Percentiles rank a stretch among this genome's conserved stretches.
These are phyloP conservation scores for Danaus chrysippus DNA, from an alignment of 2,888 invertebrate genomes.

Conservation along the genomic window DNA sequence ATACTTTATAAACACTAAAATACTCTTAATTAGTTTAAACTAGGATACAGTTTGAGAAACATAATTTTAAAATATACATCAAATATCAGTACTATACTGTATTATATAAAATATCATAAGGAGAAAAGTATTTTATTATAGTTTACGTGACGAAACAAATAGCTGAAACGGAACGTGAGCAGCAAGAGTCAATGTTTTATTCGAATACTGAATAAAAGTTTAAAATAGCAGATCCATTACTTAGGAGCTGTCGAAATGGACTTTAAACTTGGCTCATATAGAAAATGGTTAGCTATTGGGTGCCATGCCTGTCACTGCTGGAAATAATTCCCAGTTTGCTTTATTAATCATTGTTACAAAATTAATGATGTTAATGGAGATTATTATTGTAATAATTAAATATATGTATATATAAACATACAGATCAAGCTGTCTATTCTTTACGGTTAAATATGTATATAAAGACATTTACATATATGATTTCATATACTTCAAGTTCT, in stretches of 20 bases:
- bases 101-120: conserved; percentile 12
- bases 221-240: conserved; percentile 28
- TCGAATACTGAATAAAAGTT: conserved; percentile 20
- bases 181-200: conserved; percentile 21
- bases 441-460: too few species aligned
- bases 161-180: conserved; percentile 16
- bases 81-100: not conserved
- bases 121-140: conserved; percentile 3
- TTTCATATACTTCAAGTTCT: too few species aligned
- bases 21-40: too few species aligned
- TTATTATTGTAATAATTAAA: too few species aligned
- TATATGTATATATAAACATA: too few species aligned
- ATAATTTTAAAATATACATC: not conserved
- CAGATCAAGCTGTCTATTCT: too few species aligned
- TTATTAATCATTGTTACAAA: not conserved
- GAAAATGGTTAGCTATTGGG: conserved; percentile 1
- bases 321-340: not conserved
- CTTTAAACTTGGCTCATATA: conserved; percentile 15
- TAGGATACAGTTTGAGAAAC: too few species aligned
- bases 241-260: conserved; percentile 19
- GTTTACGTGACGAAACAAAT: conserved; percentile 8
- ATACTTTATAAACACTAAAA: too few species aligned
- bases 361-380: too few species aligned
- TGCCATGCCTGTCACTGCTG: not conserved
- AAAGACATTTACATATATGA: too few species aligned